Conservation (phyloP, 2,113 vertebrate genomes). For the Manacus vitellinus region DNA sequence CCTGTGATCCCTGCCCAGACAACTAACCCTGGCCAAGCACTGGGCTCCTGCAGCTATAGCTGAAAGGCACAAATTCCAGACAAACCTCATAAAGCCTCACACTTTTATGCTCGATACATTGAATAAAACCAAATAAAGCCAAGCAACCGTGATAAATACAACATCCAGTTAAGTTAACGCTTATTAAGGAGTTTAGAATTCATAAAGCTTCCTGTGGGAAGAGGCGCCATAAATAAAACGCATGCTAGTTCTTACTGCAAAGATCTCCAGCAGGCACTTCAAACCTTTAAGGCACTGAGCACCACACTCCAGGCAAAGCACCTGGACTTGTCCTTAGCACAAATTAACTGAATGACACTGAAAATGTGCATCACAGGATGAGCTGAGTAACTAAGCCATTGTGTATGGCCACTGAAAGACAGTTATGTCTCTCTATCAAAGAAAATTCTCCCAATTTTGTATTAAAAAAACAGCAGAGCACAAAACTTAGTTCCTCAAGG, state of each 20-base stretch:
- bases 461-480: neutral
- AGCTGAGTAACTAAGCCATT: neutral
- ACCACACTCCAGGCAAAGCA: neutral
- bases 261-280: neutral
- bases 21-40: neutral
- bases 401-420: neutral
- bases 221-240: neutral
- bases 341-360: neutral
- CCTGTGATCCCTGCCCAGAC: constrained; percentile 60
- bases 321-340: neutral
- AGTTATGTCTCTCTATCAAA: neutral
- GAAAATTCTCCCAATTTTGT: neutral
- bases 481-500: neutral
- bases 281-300: neutral
- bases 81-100: neutral
- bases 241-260: neutral
- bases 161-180: neutral
- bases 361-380: neutral
- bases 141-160: neutral
- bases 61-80: constrained; percentile 36
- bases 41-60: neutral
- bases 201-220: neutral
- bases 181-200: neutral
- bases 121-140: neutral
- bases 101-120: neutral